Base-by-base conservation (phyloP, 2,888 invertebrate genomes). In the Agrilus biguttatus region DNA sequence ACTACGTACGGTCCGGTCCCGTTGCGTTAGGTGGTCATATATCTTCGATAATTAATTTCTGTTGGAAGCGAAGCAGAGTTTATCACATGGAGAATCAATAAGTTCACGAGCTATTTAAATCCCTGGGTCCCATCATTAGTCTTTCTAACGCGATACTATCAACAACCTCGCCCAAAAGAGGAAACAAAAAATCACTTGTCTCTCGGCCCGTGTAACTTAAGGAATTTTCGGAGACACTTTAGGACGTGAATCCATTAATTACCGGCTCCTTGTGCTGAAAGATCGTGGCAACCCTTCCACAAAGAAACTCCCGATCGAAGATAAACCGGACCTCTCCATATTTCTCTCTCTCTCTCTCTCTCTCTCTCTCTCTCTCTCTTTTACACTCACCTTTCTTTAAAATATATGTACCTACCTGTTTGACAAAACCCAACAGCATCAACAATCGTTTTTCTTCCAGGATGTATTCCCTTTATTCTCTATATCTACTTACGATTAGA, bases 61-160 rank as follows among this genome's bases (percentile, higher is more conserved):
- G 42, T 40, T 43, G 41, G 38, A 38, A 39, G 37, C 37, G 45
- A 43, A 36, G 48, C 41, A 10, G 33, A 46, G 37, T 53, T 56
- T 58, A 58, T 58, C 59, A 51, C 47, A 33, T 48, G 45, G 52
- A 53, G 49, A 56, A 57, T 59, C 59, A 53, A 59, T 59, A 59
- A 54, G 53, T 55, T 50, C 54, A 55, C 56, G 49, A 54, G 55
- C 57, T 57, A 57, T 54, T 59, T 56, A 58, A 56, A 56, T 48
- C 48, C 51, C 50, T 46, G 50, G 52, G 52, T 54, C 53, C 55
- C 51, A 53, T 54, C 59, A 59, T 59, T 59, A 58, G 58, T 59
- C 59, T 59, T 58, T 54, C 55, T 55, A 57, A 55, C 49, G 54
- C 51, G 57, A 57, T 59, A 55, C 49, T 51, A 57, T 57, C 58